phyloP scores from a whole-genome alignment of 2,113 vertebrate genomes.

The Indri indri region DNA sequence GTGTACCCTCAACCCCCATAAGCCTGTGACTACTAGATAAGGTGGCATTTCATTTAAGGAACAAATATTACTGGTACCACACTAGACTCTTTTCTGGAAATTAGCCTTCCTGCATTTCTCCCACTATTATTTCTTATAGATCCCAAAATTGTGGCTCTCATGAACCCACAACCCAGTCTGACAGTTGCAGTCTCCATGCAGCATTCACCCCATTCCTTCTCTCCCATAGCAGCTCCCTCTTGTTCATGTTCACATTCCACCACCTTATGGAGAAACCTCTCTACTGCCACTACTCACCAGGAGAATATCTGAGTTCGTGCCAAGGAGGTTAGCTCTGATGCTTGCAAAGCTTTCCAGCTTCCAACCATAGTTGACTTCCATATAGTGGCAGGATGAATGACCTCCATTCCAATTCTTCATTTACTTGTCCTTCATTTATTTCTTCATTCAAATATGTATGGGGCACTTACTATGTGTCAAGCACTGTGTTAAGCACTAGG shows the following conservation, averaged over 20 bases:
- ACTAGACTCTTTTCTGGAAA: neutral
- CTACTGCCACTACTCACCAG: neutral
- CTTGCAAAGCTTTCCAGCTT: neutral
- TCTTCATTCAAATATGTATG: constrained; percentile 7
- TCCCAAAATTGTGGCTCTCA: neutral
- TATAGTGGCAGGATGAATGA: neutral
- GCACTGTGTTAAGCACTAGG: neutral
- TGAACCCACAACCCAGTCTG: neutral
- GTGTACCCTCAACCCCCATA: neutral
- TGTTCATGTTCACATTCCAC: neutral
- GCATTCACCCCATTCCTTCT: neutral
- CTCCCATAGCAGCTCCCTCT: neutral
- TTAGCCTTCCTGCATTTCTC: neutral
- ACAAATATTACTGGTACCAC: neutral
- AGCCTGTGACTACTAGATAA: neutral
- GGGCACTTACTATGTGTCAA: neutral
- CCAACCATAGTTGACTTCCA: neutral
- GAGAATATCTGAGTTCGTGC: neutral
- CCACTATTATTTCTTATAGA: neutral
- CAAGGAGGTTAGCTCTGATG: neutral
- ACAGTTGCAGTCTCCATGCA: neutral
- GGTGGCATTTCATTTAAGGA: neutral
- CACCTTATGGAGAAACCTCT: neutral
- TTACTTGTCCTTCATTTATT: neutral
- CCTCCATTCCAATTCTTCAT: neutral